These are phyloP conservation scores for Phalanger gymnotis DNA, from an alignment of 2,797 vertebrate species.

Conservation along the genomic window DNA sequence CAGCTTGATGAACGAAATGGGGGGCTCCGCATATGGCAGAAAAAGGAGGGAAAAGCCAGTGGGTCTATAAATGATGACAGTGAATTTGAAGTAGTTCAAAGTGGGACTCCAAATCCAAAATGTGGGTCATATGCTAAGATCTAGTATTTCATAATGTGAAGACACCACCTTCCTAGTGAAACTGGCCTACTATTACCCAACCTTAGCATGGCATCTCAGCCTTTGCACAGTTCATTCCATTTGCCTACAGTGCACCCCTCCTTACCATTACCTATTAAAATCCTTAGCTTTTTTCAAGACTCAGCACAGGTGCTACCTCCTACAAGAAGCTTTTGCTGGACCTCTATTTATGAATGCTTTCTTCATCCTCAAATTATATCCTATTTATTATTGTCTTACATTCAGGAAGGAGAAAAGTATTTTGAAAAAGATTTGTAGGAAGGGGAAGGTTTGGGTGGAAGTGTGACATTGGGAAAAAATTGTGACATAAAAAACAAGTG, in stretches of 20 bases:
- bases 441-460: background rate
- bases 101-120: background rate
- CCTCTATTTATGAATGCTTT: background rate
- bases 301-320: background rate
- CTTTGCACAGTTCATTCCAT: background rate
- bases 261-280: background rate
- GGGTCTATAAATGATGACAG: background rate
- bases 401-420: background rate
- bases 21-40: background rate
- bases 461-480: background rate
- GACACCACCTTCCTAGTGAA: background rate
- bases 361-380: background rate
- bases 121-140: conserved; percentile 6
- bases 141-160: conserved; percentile 1
- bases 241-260: background rate
- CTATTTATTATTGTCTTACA: background rate
- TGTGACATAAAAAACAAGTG: background rate
- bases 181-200: background rate
- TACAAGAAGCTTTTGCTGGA: background rate
- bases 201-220: background rate
- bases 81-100: conserved; percentile 27
- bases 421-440: background rate
- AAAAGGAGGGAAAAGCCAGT: background rate
- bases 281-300: background rate
- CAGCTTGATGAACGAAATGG: background rate